Evolutionary conservation across 2,113 vertebrate genomes (phyloP), one percentile per base, ranked within the genome.

Genomic region (Cygnus buccinator): DNA sequence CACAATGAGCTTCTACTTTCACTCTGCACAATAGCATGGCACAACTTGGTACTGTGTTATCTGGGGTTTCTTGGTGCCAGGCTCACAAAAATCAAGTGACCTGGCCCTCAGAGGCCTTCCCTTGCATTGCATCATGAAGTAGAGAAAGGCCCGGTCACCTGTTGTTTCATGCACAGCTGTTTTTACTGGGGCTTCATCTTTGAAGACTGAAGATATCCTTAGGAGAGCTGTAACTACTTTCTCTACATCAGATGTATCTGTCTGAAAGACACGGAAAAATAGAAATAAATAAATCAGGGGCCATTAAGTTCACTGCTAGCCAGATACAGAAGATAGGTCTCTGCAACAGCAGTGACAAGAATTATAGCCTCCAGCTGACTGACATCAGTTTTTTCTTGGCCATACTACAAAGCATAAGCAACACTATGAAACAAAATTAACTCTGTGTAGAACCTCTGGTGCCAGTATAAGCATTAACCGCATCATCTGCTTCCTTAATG

Each of bases 181-280:
- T 97, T 98, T 99, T 55, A 99, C 98, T 6, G 98, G 66, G 25
- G 97, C 94, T 37, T 99, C 99, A 22, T 99, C 99, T 95, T 99
- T 99, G 96, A 99, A 99, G 93, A 99, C 99, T 1, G 99, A 99
- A 0, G 99, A 98, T 94, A 99, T 98, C 97, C 99, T 99, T 78
- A 99, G 97, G 77, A 99, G 99, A 57, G 98, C 97, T 41, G 98
- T 98, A 9, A 99, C 99, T 57, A 99, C 98, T 95, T 99, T 99
- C 52, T 98, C 94, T 6, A 98, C 97, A 43, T 99, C 99, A 6
- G 98, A 95, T 37, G 98, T 98, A 54, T 99, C 99, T 86, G 99
- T 99, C 99, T 99, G 85, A 84, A 96, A 80, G 22, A 91, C 10
- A 37, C 55, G 5, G 3, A 16, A 16, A 10, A 20, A 43, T 86